Evolutionary conservation across 1,140 invertebrate genomes (phyloP), one percentile per base, ranked within the genome.

Genomic region (Brachionus manjavacas): DNA sequence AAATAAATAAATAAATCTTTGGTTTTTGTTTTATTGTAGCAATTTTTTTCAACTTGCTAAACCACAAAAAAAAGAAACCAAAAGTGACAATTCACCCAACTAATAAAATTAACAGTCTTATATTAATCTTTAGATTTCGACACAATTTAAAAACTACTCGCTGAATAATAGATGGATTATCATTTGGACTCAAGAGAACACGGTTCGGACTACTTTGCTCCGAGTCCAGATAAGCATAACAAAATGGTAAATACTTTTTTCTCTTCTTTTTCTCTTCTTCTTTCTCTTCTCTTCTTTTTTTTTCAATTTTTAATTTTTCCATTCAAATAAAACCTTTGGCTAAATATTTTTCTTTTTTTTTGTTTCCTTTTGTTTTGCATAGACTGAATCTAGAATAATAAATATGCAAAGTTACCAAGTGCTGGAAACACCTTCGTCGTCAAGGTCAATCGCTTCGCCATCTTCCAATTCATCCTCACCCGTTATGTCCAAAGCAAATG

Each of bases 211-310:
- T 81, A 81, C 60, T 81, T 81, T 31, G 25, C 79, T 60, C 52
- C 79, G 35, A 81, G 79, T 81, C 79, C 79, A 68, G 79, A 81
- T 68, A 81, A 81, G 31, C 25, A 81, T 43, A 60, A 66, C 52
- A 81, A 81, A 81, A 60, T 64, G 55, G 79, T 81, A 81, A 35
- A 39, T 35, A 35, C 31, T 7, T 39, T 20, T 81, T 23, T 72
- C 28, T 68, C 64, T 28, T 35, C 31, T 35, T 35, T 35, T 35
- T 6, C 31, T 35, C 31, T 7, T 35, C 31, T 7, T 35, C 31
- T 35, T n/a, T n/a, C n/a, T 35, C 31, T 35, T 35, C 4, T 35
- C 7, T 7, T 35, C 7, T 35, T 6, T 35, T 35, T 4, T 4
- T 6, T 7, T 35, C 0, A 35, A 39, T 39, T 4, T 14, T 31